Base-by-base conservation (phyloP, 2,888 invertebrate species). In the Choreutis nemorana region DNA sequence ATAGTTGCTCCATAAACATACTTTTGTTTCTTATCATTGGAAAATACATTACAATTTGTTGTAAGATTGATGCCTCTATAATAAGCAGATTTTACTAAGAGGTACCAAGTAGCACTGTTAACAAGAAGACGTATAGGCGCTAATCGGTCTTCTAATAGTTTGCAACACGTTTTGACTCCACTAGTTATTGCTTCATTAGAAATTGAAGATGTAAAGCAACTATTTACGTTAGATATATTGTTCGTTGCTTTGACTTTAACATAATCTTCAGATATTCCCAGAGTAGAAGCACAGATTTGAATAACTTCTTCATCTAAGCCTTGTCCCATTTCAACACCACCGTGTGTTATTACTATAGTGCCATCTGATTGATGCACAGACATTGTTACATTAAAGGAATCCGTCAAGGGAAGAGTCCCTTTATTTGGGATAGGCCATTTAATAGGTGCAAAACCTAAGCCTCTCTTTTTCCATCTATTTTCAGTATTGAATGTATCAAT, bases 401-500 rank as follows among this genome's bases (percentile, higher is more conserved):
- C 78, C 29, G 79, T 60, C 0, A 80, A 71, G 34, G 80, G 81
- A 22, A 50, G 64, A 0, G 72, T 67, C 35, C 71, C 79, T 24
- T 44, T 56, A 21, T 63, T 47, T 2, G 41, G 39, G 6, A 84
- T 54, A 1, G 75, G 71, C 63, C 83, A 89, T 34, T 75, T 78
- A 65, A 87, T 71, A 1, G 86, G 83, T 1, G 83, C 70, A n/a
- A 87, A 42, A 18, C 82, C 56, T 1, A 86, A 57, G 0, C 85
- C 89, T 27, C 81, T 80, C 55, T 90, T 90, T 45, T 82, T 85
- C 89, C 89, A 89, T 21, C 85, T 62, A 58, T 88, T 87, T 32
- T 73, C 26, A 33, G 59, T 55, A 45, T 88, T 88, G 45, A 83
- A 85, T 2, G 56, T 45, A 8, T 71, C 59, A 10, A 85, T 70